Evolutionary conservation across 2,113 vertebrate species (phyloP).

Genomic region (Xiphorhynchus elegans): DNA sequence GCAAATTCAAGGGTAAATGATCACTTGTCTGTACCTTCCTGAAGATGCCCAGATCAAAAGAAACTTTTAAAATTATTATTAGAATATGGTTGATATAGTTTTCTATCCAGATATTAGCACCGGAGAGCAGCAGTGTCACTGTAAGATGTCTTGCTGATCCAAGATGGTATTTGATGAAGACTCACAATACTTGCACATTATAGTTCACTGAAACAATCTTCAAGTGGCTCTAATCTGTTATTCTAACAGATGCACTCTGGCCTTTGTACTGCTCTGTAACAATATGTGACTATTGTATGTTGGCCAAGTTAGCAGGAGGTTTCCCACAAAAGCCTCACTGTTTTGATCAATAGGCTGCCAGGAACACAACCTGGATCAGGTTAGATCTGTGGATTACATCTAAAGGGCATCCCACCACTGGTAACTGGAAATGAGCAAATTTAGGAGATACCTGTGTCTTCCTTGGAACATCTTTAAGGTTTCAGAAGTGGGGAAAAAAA

Average conservation of each 20-base stretch:
- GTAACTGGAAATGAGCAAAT: background rate
- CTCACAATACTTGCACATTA: background rate
- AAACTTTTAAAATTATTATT: background rate
- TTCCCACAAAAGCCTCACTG: background rate
- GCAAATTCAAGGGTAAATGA: background rate
- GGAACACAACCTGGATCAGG: background rate
- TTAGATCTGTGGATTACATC: background rate
- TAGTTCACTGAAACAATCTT: background rate
- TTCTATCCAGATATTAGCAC: background rate
- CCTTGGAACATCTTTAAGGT: background rate
- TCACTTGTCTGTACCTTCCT: background rate
- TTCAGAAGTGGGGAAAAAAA: background rate
- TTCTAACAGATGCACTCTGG: background rate
- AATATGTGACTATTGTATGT: background rate
- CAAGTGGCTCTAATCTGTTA: background rate
- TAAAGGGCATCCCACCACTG: background rate
- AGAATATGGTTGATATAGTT: background rate
- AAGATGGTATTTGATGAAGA: background rate
- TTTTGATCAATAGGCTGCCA: background rate
- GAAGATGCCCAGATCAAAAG: background rate
- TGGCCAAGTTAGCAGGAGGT: background rate
- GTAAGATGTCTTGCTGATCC: background rate
- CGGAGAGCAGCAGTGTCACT: background rate
- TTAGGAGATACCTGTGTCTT: background rate
- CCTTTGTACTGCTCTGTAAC: background rate